These are phyloP conservation scores for Pseudeuparius sepicola DNA, from an alignment of 2,888 invertebrate species.

Conservation along the genomic window DNA sequence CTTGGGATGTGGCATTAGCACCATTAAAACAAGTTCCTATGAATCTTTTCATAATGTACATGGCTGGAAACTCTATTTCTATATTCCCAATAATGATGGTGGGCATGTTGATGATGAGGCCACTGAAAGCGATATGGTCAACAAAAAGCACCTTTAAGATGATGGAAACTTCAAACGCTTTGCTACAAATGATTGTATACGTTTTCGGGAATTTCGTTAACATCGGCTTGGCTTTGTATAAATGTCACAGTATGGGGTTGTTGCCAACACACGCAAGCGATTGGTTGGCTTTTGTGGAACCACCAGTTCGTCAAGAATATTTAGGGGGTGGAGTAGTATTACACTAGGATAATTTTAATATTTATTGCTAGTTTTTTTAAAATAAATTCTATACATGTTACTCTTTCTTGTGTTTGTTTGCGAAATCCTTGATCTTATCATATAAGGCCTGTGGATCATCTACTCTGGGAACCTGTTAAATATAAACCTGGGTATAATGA, in stretches of 20 bases:
- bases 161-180: conserved; percentile 85
- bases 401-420: conserved; percentile 54
- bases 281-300: conserved; percentile 95
- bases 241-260: conserved; percentile 96
- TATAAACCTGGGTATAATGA: conserved; percentile 7
- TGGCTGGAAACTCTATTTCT: conserved; percentile 98
- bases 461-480: conserved; percentile 67
- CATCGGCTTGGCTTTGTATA: conserved; percentile 85
- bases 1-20: conserved; percentile 93
- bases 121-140: conserved; percentile 89
- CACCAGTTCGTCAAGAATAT: conserved; percentile 74
- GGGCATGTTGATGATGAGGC: conserved; percentile 95
- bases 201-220: conserved; percentile 89
- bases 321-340: conserved; percentile 73
- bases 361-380: neutral
- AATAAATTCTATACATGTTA: neutral
- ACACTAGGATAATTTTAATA: conserved; percentile 38
- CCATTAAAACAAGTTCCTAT: conserved; percentile 96
- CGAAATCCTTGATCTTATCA: conserved; percentile 57
- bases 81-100: conserved; percentile 99
- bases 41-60: conserved; percentile 99
- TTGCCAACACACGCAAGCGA: conserved; percentile 95
- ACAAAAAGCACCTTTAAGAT: conserved; percentile 86
- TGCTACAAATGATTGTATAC: conserved; percentile 86
- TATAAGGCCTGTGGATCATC: conserved; percentile 70